A percentile compares a stretch with the other conserved stretches of the same genome.
Evolutionary conservation across 2,888 invertebrate genomes (phyloP).

Genomic region (Meta bourneti): DNA sequence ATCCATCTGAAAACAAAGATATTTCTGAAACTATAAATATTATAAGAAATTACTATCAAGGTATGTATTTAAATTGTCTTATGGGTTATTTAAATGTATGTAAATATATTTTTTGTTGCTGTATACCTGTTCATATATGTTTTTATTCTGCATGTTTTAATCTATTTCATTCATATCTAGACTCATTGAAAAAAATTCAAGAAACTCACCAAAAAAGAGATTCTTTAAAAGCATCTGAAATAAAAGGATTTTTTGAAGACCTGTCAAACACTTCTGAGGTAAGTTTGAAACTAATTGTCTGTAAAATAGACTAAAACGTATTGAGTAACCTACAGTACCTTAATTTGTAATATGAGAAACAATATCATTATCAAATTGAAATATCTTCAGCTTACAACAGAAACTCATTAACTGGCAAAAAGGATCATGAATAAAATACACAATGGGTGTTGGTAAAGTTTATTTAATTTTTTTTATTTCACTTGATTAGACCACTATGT

Average conservation of each 20-base stretch:
- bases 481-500: too few species aligned
- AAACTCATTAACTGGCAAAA: too few species aligned
- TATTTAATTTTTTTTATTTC: too few species aligned
- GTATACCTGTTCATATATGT: neutral
- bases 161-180: slow-evolving; percentile 9
- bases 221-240: slow-evolving; percentile 34
- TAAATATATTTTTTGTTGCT: neutral
- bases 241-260: slow-evolving; percentile 80
- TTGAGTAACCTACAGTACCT: too few species aligned
- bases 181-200: slow-evolving; percentile 69
- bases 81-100: too few species aligned
- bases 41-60: slow-evolving; percentile 63
- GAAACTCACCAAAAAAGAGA: slow-evolving; percentile 83
- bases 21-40: slow-evolving; percentile 75
- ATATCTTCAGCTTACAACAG: too few species aligned
- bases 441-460: too few species aligned
- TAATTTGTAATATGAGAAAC: too few species aligned
- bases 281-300: slow-evolving; percentile 70
- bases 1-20: slow-evolving; percentile 77
- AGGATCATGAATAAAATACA: too few species aligned
- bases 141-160: neutral
- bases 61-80: slow-evolving; percentile 26
- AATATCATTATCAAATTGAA: too few species aligned
- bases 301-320: too few species aligned
- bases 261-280: slow-evolving; percentile 84